Evolutionary conservation across 2,113 vertebrate genomes (phyloP), one percentile per base, ranked within the genome.

Genomic region (Hepsetus odoe): DNA sequence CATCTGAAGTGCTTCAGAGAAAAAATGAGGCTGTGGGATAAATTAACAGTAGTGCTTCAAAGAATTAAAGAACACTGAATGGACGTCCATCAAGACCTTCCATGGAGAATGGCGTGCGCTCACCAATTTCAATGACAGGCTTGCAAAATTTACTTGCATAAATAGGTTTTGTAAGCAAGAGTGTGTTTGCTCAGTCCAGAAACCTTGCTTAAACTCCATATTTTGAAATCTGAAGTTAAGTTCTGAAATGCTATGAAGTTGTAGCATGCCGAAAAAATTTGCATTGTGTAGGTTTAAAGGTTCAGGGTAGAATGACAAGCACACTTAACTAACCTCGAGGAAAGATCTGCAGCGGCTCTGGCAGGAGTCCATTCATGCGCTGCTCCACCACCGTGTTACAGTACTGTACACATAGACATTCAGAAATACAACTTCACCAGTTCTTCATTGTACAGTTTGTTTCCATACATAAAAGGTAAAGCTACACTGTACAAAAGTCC

Each of bases 291-390:
- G 1, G 44, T 3, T 18, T 14, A 5, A 5, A 32, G 51, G n/a
- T 33, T 8, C 40, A 18, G 5, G 2, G 56, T 9, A 77, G 16
- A 77, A 56, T 42, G 14, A 82, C 44, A 75, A 16, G 22, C 30
- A 49, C 30, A 55, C 59, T 35, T 61, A 20, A 82, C 67, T 85
- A 91, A 93, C 92, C 92, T 92, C 91, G 87, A 82, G 97, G 97
- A 93, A 97, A 99, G 88, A 99, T 99, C 92, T 98, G 96, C 1
- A 99, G 93, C 77, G 98, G 98, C 85, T 99, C 97, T 67, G 95
- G 95, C 88, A 97, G 82, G 79, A 96, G 93, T 85, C 97, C 96
- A 86, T 96, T 97, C 88, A 96, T 94, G 80, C 97, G 95, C 86
- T 98, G 96, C 81, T 99, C 97, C 90, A 96, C 95, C 90, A 98